A percentile compares a stretch with the other conserved stretches of the same genome.
These are phyloP conservation scores for Progne subis DNA, from an alignment of 2,113 vertebrate species.

Conservation along the genomic window DNA sequence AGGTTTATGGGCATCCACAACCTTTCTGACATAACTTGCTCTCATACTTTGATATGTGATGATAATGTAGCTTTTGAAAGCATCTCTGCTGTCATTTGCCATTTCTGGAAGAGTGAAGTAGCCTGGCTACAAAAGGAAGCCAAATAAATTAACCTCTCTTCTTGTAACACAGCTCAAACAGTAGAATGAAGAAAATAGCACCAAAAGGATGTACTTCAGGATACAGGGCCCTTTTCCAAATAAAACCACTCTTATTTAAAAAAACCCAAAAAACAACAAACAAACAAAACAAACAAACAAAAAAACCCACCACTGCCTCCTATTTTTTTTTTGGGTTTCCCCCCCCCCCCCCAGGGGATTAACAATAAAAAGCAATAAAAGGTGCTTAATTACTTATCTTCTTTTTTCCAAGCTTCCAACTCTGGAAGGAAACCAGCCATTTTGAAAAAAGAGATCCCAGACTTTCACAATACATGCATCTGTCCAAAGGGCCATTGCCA, in stretches of 20 bases:
- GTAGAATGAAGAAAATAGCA: neutral
- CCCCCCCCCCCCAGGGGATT: neutral
- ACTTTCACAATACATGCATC: neutral
- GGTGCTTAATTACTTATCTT: conserved; percentile 20
- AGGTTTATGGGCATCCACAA: neutral
- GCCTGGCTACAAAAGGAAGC: neutral
- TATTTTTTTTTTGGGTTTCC: neutral
- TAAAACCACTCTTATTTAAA: neutral
- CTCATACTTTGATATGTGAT: neutral
- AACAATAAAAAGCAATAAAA: conserved; percentile 44
- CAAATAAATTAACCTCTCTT: neutral
- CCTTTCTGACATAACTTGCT: neutral
- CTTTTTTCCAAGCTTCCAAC: neutral
- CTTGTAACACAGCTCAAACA: neutral
- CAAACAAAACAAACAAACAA: too few relatives aligned
- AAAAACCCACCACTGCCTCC: neutral
- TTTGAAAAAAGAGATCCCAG: conserved; percentile 15
- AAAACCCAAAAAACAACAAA: neutral
- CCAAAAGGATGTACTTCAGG: neutral
- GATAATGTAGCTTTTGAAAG: neutral
- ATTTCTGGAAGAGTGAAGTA: neutral
- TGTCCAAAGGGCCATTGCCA: neutral
- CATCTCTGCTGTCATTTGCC: neutral
- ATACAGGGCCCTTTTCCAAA: neutral
- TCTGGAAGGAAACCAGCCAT: conserved; percentile 11